These are phyloP conservation scores for Myotis lucifugus DNA, from an alignment of 2,113 vertebrate genomes.

Conservation along the genomic window DNA sequence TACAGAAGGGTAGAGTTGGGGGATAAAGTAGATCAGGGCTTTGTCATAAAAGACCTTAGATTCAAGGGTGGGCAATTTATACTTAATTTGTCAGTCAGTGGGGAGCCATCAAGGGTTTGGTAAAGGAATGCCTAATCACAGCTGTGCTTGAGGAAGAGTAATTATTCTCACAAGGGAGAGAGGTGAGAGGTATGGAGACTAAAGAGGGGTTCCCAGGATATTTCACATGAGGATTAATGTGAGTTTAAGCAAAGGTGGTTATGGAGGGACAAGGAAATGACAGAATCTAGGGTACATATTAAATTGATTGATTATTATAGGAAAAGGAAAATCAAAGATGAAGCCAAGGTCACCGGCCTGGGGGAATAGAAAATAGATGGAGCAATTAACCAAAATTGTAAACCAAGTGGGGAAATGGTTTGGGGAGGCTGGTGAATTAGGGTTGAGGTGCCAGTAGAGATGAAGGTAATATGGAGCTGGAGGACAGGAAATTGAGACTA, in stretches of 20 bases:
- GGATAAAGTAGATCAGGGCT: neutral
- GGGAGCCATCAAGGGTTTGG: constrained; percentile 49
- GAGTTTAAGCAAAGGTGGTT: constrained; percentile 31
- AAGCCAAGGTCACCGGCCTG: constrained; percentile 17
- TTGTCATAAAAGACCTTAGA: constrained; percentile 54
- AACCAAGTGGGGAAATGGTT: neutral
- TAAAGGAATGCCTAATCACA: constrained; percentile 50
- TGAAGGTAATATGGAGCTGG: neutral
- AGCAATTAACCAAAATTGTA: constrained; percentile 16
- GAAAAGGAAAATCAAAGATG: constrained; percentile 56
- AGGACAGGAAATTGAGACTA: neutral
- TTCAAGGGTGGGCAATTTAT: constrained; percentile 41
- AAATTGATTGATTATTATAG: constrained; percentile 41
- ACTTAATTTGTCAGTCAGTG: constrained; percentile 61
- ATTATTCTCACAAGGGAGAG: constrained; percentile 63
- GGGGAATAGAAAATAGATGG: constrained; percentile 11
- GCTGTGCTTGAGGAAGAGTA: constrained; percentile 53
- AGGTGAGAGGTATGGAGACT: neutral
- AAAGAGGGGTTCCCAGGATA: constrained; percentile 20
- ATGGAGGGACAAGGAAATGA: constrained; percentile 10
- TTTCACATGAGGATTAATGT: constrained; percentile 54
- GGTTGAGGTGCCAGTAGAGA: neutral
- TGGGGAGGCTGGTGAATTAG: neutral
- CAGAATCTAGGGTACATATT: constrained; percentile 24
- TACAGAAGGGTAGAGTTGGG: neutral